Conservation (phyloP, 2,113 vertebrate genomes). For the Channa argus region DNA sequence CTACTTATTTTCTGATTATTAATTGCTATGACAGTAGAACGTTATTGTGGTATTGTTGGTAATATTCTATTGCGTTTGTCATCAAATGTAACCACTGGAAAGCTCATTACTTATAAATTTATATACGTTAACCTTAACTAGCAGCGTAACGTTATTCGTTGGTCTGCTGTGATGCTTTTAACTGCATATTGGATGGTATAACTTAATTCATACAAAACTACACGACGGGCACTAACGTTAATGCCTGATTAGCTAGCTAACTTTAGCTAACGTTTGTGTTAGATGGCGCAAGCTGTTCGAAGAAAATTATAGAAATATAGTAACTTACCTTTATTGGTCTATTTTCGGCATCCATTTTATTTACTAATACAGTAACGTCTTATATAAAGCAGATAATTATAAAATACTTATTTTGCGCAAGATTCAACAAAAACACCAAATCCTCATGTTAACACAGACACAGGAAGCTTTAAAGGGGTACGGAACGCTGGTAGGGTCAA, state of each 20-base stretch:
- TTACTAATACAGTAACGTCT: background rate
- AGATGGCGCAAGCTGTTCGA: too few relatives aligned
- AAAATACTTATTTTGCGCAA: accelerated
- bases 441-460: constrained; percentile 42
- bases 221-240: too few relatives aligned
- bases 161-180: background rate
- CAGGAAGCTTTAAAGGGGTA: constrained; percentile 1
- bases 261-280: background rate
- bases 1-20: too few relatives aligned
- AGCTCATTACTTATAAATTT: too few relatives aligned
- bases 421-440: background rate
- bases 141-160: too few relatives aligned
- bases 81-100: too few relatives aligned
- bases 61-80: too few relatives aligned
- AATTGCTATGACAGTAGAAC: too few relatives aligned
- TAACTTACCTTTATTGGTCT: constrained; percentile 73
- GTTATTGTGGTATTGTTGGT: too few relatives aligned
- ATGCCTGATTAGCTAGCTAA: constrained; percentile 19
- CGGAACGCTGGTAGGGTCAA: constrained; percentile 49
- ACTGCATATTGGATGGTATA: background rate
- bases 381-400: background rate
- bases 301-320: too few relatives aligned
- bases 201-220: too few relatives aligned
- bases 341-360: constrained; percentile 79
- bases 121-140: too few relatives aligned